phyloP scores from a whole-genome alignment of 2,113 vertebrate genomes.

The Callaeas wilsoni region DNA sequence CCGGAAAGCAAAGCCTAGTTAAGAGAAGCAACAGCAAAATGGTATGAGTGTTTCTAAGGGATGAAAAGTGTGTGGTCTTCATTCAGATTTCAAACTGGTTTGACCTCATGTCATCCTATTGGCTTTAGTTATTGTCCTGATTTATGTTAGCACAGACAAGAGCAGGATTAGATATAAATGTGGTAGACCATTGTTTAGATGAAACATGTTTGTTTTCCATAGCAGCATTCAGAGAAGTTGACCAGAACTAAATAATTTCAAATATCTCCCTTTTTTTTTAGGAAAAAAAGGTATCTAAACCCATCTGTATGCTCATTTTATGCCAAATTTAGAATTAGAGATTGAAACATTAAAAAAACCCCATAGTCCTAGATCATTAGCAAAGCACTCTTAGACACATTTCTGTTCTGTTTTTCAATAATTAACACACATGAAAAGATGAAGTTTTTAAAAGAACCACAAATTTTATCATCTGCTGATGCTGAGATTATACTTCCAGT shows the following conservation, averaged over 20 bases:
- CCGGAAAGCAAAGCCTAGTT: not conserved
- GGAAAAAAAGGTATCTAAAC: not conserved
- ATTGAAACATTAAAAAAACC: not conserved
- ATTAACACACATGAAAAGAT: not conserved
- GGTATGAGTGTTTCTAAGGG: conserved; percentile 9
- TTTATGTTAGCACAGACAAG: conserved; percentile 41
- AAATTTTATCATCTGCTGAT: not conserved
- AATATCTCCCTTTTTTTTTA: not conserved
- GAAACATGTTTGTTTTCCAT: not conserved
- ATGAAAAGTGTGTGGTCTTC: conserved; percentile 47
- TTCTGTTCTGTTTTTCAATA: not conserved
- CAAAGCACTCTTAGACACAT: not conserved
- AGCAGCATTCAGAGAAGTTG: not conserved
- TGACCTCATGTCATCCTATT: conserved; percentile 52
- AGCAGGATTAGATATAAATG: conserved; percentile 36
- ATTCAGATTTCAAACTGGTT: conserved; percentile 53
- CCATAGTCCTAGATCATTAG: not conserved
- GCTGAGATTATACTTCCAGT: not conserved
- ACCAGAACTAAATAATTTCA: not conserved
- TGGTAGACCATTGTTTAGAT: conserved; percentile 13
- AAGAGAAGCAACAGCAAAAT: conserved; percentile 17
- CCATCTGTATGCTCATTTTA: not conserved
- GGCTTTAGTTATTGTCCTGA: conserved; percentile 58
- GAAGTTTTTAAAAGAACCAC: not conserved
- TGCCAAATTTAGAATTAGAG: not conserved